A percentile compares a stretch with the other conserved stretches of the same genome.
phyloP scores from a whole-genome alignment of 1,140 invertebrate genomes.

The Agrilus planipennis region DNA sequence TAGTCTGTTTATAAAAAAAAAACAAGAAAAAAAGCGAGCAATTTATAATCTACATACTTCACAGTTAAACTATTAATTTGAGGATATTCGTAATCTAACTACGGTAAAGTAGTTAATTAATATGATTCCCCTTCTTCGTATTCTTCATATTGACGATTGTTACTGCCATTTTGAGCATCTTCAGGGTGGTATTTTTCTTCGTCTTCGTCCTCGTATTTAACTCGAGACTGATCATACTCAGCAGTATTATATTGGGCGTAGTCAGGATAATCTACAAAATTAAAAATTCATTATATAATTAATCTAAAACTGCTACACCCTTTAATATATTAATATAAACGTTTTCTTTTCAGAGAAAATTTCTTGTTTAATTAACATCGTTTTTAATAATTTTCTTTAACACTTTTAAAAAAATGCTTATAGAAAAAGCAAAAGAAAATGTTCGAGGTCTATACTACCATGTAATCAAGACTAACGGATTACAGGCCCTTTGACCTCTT shows the following conservation, averaged over 20 bases:
- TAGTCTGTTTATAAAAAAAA: no score
- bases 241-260: conserved; percentile 39
- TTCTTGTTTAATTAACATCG: no score
- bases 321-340: no score
- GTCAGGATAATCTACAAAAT: conserved; percentile 50
- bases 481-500: conserved; percentile 27
- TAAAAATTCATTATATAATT: conserved; percentile 8
- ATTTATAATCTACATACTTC: no score
- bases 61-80: neutral
- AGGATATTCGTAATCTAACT: neutral
- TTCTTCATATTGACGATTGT: conserved; percentile 28
- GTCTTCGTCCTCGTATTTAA: conserved; percentile 54
- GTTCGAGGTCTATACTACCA: conserved; percentile 27
- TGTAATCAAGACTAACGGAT: conserved; percentile 18
- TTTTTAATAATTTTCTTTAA: no score
- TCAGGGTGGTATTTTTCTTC: conserved; percentile 50
- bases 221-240: conserved; percentile 41
- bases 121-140: conserved; percentile 34
- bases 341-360: no score
- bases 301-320: no score
- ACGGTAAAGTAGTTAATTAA: no score
- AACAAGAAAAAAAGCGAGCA: no score
- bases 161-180: conserved; percentile 22
- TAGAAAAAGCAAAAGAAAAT: conserved; percentile 10
- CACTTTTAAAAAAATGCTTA: no score